A percentile compares a stretch with the other conserved stretches of the same genome.
These are phyloP conservation scores for Dendrolimus punctatus DNA, from an alignment of 1,140 invertebrate species.

Conservation along the genomic window DNA sequence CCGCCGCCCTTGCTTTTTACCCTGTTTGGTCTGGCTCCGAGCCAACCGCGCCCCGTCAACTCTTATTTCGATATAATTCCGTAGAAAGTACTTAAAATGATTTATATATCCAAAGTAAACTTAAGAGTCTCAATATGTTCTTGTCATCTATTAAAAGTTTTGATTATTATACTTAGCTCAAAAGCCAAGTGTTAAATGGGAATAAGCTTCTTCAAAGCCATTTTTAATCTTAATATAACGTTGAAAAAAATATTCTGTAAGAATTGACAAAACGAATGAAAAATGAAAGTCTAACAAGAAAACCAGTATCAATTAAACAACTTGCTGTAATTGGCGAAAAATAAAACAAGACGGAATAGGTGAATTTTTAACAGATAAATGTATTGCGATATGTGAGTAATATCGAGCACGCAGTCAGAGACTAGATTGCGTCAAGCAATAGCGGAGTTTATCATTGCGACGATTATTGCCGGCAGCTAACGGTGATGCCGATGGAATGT, in stretches of 20 bases:
- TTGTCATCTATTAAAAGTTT: too few relatives aligned
- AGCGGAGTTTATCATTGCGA: constrained; percentile 25
- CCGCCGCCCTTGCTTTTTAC: constrained; percentile 65
- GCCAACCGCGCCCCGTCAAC: constrained; percentile 53
- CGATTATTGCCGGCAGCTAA: constrained; percentile 44
- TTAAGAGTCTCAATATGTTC: too few relatives aligned
- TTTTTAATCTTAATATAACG: too few relatives aligned
- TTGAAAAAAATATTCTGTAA: too few relatives aligned
- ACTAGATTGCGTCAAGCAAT: constrained; percentile 11
- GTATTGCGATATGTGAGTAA: constrained; percentile 21
- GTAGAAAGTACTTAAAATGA: constrained; percentile 19
- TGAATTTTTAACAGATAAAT: constrained; percentile 6
- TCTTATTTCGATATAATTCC: constrained; percentile 19
- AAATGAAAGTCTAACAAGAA: too few relatives aligned
- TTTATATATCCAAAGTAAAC: constrained; percentile 12
- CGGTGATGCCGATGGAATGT: constrained; percentile 53
- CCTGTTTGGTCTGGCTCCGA: constrained; percentile 62
- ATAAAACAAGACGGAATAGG: too few relatives aligned
- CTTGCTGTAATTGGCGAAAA: too few relatives aligned
- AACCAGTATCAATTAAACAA: too few relatives aligned
- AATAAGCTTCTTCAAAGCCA: too few relatives aligned
- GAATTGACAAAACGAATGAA: too few relatives aligned
- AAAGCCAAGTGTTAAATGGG: too few relatives aligned
- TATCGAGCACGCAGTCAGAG: constrained; percentile 10
- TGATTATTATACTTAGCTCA: too few relatives aligned